A percentile compares a stretch with the other conserved stretches of the same genome.
Conservation (phyloP, 2,888 invertebrate genomes). For the Coronaproctus castanopsis region DNA sequence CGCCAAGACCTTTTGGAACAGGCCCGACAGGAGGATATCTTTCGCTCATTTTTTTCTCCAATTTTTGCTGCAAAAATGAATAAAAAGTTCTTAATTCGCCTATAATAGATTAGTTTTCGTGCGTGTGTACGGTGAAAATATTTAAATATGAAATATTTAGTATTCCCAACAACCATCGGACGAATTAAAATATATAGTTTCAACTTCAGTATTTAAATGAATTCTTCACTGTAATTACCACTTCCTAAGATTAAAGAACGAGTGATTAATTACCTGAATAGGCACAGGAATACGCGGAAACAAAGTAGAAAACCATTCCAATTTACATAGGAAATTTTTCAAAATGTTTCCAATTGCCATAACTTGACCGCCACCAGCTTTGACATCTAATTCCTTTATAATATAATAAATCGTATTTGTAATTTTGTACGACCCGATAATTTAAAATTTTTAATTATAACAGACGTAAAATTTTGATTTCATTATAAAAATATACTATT, state of each 20-base stretch:
- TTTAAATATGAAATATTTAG: no score
- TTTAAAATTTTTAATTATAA: neutral
- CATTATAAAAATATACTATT: neutral
- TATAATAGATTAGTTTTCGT: no score
- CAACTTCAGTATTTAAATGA: no score
- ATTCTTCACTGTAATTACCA: no score
- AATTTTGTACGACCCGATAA: neutral
- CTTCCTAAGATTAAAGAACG: no score
- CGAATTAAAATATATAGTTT: no score
- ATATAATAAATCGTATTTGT: no score
- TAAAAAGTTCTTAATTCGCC: no score
- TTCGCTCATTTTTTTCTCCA: constrained; percentile 51
- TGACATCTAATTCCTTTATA: constrained; percentile 75
- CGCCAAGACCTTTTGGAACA: neutral
- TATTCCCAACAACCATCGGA: no score
- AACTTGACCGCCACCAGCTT: constrained; percentile 87
- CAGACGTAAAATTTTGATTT: neutral
- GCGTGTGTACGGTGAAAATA: no score
- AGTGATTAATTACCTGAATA: no score
- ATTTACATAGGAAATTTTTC: constrained; percentile 76
- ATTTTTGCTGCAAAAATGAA: constrained; percentile 44
- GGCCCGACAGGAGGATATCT: constrained; percentile 31
- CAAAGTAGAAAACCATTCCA: constrained; percentile 97
- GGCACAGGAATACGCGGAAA: constrained; percentile 98
- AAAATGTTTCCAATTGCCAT: constrained; percentile 85